Evolutionary conservation across 1,140 invertebrate species (phyloP), one percentile per base, ranked within the genome.

Genomic region (Platorchestia sp.): DNA sequence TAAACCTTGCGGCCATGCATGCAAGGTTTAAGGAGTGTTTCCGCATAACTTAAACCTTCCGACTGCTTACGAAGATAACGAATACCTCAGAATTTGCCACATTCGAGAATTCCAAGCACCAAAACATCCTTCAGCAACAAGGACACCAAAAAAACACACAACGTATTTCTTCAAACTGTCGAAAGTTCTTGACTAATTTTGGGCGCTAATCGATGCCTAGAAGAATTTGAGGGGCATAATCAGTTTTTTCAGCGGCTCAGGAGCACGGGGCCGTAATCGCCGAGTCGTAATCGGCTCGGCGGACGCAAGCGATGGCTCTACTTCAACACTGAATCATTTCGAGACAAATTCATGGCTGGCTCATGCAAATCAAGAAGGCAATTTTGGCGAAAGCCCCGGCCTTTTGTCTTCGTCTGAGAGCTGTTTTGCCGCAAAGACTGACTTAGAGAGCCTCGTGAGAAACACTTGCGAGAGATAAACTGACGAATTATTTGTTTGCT

Each of bases 331-430:
- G 91, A 45, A 93, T 93, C 91, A 93, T 93, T 47, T 93, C 91
- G 91, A 93, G 91, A 93, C 91, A 93, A 93, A 93, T 93, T 93
- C 91, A 93, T 93, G 91, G 91, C 36, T 47, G 91, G 43, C 45
- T 93, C 91, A 93, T 93, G 91, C 91, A 93, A 93, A 93, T 93
- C 91, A 93, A 93, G 91, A 93, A 93, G 43, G 91, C 91, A 93
- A 93, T 93, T 93, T 93, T 93, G 91, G 91, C 91, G 91, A 47
- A 40, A 47, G 36, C 43, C 41, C 40, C 91, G 45, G 91, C 45
- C 91, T 93, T 93, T 93, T 93, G 91, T 93, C 91, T 93, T 93
- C 91, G 91, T 93, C 91, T 44, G 40, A 45, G 45, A 47, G 91
- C 91, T 93, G 91, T 93, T 93, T 93, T 93, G 91, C 91, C 43